Base-by-base conservation (phyloP, 2,113 vertebrate species). In the Colossoma macropomum region DNA sequence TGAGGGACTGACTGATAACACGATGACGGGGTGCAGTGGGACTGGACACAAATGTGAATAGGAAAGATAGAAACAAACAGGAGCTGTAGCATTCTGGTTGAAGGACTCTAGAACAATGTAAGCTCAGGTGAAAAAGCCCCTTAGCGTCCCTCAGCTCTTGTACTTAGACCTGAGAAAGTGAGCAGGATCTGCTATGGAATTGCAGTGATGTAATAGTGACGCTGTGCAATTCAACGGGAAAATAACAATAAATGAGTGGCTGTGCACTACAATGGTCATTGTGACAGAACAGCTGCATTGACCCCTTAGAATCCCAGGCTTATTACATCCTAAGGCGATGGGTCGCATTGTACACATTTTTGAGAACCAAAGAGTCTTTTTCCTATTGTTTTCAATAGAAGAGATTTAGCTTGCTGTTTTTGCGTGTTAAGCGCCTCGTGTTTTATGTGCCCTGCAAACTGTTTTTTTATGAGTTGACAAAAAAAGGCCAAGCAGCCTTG, bases 71-170 rank as follows among this genome's bases (percentile, higher is more conserved):
- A 8, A 80, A 79, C 72, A 83, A 86, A 86, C 52, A 79, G 45
- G 80, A 81, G 71, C 83, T 87, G 83, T 17, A 17, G 19, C n/a
- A 65, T 80, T 77, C 66, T 70, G 34, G 69, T 54, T 71, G 56
- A 74, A 82, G 71, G 71, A 74, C 27, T 68, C 59, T 27, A 48
- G 65, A 6, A 88, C 78, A 86, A 84, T 84, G 38, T 23, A 1
- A 1, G 25, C 50, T 70, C 34, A 30, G 68, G 23, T 21, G 60
- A 19, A 15, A 62, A 12, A 62, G 11, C 17, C 2, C 19, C 59
- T 75, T 32, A 75, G 74, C 8, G 38, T 78, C 68, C 68, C 68
- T 76, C 28, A 11, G 75, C 9, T 79, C 27, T 48, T 6, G 21
- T 17, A 17, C 60, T 28, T 11, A 56, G 38, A 79, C 62, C 85